Evolutionary conservation across 92 coral and sea anemone genomes (phyloP).

Genomic region (Porites evermanni): DNA sequence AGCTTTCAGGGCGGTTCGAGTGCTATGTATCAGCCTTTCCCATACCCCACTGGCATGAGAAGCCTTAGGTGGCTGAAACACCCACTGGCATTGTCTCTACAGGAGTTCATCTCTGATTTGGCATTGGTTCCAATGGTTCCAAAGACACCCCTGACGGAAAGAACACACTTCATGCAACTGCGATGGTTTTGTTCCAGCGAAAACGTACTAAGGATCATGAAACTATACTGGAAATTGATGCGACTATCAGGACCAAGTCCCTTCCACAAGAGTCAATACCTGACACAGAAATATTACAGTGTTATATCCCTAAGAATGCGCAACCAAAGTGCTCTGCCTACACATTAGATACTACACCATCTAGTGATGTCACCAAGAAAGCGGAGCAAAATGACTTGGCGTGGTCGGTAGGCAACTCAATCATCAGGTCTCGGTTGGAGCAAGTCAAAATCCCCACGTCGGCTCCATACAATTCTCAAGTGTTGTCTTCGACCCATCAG

Average conservation of each 20-base stretch:
- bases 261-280: constrained; percentile 22
- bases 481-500: constrained; percentile 8
- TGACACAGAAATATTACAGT: background rate
- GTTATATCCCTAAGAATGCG: background rate
- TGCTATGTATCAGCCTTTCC: too few species aligned
- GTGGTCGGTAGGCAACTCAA: constrained; percentile 28
- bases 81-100: too few species aligned
- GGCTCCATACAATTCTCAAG: constrained; percentile 21
- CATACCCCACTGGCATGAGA: too few species aligned
- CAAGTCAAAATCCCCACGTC: background rate
- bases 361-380: constrained; percentile 15
- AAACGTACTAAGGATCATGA: background rate
- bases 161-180: constrained; percentile 48
- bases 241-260: background rate
- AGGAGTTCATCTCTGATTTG: too few species aligned
- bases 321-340: constrained; percentile 45
- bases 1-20: too few species aligned
- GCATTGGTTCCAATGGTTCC: too few species aligned
- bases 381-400: constrained; percentile 39
- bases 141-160: background rate
- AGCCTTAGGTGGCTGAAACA: too few species aligned
- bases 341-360: constrained; percentile 28
- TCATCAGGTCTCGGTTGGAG: background rate
- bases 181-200: background rate
- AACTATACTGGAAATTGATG: constrained; percentile 4